These are phyloP conservation scores for Delia radicum DNA, from an alignment of 1,140 invertebrate genomes.

Conservation along the genomic window DNA sequence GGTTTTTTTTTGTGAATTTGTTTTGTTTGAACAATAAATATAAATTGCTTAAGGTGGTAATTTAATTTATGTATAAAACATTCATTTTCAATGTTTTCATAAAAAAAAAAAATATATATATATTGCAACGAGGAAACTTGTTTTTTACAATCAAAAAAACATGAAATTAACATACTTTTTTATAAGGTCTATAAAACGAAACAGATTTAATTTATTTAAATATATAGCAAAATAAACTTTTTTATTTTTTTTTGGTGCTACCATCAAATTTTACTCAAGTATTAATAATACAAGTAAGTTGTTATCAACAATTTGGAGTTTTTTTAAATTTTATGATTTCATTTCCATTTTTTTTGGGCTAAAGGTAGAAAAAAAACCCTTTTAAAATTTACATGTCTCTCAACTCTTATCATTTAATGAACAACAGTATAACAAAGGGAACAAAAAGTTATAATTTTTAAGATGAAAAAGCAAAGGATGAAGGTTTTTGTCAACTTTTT, in stretches of 20 bases:
- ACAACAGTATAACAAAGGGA: neutral
- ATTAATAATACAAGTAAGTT: too few relatives aligned
- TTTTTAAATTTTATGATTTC: too few relatives aligned
- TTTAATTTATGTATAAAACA: neutral
- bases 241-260: too few relatives aligned
- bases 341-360: too few relatives aligned
- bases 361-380: too few relatives aligned
- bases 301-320: too few relatives aligned
- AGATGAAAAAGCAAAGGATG: neutral
- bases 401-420: neutral
- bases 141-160: neutral
- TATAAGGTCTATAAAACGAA: too few relatives aligned
- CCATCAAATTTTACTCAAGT: too few relatives aligned
- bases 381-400: too few relatives aligned
- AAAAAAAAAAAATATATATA: neutral
- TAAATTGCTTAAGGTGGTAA: neutral
- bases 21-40: neutral
- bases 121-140: neutral
- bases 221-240: too few relatives aligned
- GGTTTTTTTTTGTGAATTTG: neutral
- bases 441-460: too few relatives aligned
- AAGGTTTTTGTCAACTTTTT: neutral
- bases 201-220: too few relatives aligned
- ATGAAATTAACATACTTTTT: neutral
- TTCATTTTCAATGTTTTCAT: neutral